These are phyloP conservation scores for Leucophenga montana DNA, from an alignment of 2,888 invertebrate species.

Conservation along the genomic window DNA sequence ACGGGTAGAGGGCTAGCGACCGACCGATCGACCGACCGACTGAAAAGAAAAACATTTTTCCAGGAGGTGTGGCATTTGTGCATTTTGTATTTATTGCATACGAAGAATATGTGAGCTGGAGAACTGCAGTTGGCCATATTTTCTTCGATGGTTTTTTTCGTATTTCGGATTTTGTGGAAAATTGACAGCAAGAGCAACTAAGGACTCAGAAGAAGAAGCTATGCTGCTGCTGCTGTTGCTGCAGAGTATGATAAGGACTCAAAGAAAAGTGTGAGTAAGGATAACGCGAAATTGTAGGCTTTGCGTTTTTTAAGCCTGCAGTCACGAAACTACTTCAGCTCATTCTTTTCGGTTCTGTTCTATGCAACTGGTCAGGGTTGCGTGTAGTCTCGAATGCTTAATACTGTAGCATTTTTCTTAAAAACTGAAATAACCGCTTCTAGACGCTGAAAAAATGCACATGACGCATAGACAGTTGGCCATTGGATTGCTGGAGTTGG, in stretches of 20 bases:
- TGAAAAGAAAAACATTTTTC: constrained; percentile 40
- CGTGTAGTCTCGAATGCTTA: constrained; percentile 51
- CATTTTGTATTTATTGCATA: constrained; percentile 64
- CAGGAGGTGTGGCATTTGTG: constrained; percentile 47
- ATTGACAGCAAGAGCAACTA: constrained; percentile 1
- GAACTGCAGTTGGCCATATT: constrained; percentile 9
- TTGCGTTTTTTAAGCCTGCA: constrained; percentile 54
- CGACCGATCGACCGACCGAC: background rate
- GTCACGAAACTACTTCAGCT: background rate
- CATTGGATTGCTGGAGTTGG: too few relatives aligned
- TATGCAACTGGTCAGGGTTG: background rate
- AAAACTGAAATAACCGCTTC: constrained; percentile 59
- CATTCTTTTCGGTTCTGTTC: constrained; percentile 2
- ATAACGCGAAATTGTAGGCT: constrained; percentile 63
- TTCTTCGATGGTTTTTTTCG: background rate
- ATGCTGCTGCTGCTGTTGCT: background rate
- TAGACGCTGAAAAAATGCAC: constrained; percentile 64
- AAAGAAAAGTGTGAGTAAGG: constrained; percentile 16
- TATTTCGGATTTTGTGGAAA: background rate
- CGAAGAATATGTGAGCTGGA: background rate
- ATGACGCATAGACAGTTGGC: constrained; percentile 47
- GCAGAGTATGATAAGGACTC: background rate
- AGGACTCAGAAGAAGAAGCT: constrained; percentile 1
- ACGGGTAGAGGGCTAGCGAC: background rate
- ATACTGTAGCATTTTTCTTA: constrained; percentile 65